A percentile compares a stretch with the other conserved stretches of the same genome.
Conservation (phyloP, 2,113 vertebrate genomes). For the Amblyornis subalaris region DNA sequence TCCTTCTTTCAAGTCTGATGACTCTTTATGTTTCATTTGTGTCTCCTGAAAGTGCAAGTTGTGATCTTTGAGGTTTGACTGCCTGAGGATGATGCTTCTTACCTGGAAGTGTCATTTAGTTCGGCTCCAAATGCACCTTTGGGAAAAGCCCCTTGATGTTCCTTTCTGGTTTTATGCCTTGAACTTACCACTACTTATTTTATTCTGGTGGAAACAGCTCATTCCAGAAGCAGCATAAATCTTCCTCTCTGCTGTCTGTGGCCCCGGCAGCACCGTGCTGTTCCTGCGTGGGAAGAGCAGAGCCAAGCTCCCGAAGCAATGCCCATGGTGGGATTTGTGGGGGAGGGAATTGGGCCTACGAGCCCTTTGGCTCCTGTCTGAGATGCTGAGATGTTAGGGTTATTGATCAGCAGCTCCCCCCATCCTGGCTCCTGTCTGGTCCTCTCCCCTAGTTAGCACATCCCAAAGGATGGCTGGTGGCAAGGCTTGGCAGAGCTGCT, state of each 20-base stretch:
- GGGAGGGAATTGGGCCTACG: neutral
- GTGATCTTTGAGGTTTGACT: neutral
- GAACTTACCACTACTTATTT: neutral
- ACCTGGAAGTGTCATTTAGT: neutral
- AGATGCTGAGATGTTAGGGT: neutral
- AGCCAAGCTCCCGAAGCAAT: fast-evolving
- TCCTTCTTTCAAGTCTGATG: neutral
- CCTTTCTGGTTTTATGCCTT: neutral
- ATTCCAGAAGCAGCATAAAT: neutral
- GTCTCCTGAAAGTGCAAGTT: neutral
- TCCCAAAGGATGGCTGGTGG: neutral
- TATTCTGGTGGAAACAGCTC: neutral
- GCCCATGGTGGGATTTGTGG: neutral
- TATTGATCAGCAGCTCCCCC: neutral
- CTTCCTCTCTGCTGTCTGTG: neutral
- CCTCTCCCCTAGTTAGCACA: neutral
- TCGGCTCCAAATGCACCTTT: neutral
- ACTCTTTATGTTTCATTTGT: neutral
- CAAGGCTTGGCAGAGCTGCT: neutral
- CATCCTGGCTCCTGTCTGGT: neutral
- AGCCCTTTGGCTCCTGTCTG: neutral
- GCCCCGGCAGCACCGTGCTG: neutral
- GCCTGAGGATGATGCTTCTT: neutral
- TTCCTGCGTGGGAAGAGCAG: neutral
- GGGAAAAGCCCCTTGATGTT: neutral